A percentile compares a stretch with the other conserved stretches of the same genome.
Evolutionary conservation across 2,797 vertebrate genomes (phyloP).

Genomic region (Cuniculus paca): DNA sequence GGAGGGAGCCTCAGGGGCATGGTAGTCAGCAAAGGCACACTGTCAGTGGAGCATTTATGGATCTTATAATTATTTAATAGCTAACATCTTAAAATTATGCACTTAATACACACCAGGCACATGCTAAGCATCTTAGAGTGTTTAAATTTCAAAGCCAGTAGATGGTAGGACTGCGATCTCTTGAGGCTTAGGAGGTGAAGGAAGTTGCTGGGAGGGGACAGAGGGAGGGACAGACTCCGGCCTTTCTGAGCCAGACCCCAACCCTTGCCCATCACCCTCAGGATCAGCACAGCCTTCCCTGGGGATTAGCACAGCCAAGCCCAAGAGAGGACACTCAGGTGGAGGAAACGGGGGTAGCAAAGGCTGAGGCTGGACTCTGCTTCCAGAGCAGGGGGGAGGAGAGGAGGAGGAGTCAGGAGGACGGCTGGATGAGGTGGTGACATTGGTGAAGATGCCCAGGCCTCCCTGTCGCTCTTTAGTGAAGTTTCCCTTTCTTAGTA

Average conservation of each 20-base stretch:
- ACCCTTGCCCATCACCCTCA: neutral
- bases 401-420: neutral
- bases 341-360: neutral
- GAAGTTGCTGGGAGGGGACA: neutral
- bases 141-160: neutral
- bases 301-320: neutral
- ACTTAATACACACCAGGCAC: neutral
- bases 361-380: neutral
- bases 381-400: neutral
- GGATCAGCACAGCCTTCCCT: too few species aligned
- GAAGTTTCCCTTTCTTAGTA: neutral
- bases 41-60: neutral
- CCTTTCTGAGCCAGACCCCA: neutral
- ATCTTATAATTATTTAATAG: neutral
- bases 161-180: too few species aligned
- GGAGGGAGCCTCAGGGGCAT: neutral
- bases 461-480: neutral
- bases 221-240: neutral
- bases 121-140: neutral
- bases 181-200: neutral
- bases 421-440: accelerated
- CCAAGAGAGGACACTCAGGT: accelerated
- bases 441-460: neutral
- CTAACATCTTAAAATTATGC: neutral
- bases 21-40: neutral